Base-by-base conservation (phyloP, 2,797 vertebrate species). In the Scolopax rusticola region DNA sequence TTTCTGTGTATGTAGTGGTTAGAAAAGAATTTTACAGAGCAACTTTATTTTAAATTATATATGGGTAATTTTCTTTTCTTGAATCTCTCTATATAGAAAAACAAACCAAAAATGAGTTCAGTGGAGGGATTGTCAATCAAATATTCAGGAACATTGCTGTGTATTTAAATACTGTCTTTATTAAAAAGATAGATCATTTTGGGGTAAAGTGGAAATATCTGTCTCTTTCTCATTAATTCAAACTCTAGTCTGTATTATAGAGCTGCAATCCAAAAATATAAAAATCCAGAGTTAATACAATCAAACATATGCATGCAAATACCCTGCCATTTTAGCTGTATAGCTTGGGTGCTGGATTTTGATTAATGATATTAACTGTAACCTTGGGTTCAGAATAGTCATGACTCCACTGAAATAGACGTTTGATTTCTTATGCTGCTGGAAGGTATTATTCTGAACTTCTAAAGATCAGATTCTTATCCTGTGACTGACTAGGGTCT, bases 371-470 rank as follows among this genome's bases (percentile, higher is more conserved):
- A 79, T 36, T 91, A 82, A 25, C 33, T 76, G 43, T 79, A 83
- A 88, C 48, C 54, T 88, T 88, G 30, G 13, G 9, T 91, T 95
- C 51, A 90, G 76, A 82, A 59, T 11, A 69, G 54, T 81, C 59
- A 56, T 10, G 36, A 41, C 60, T 93, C 13, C 12, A 27, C 30
- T 82, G 56, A 94, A 90, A 67, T 27, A 33, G n/a, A 23, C 33
- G 76, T 90, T 84, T 84, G n/a, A 90, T 89, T 95, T 84, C 56
- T 82, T 88, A 51, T 30, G 27, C 63, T 90, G 24, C 59, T 94
- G 80, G 50, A 90, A 79, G 70, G 45, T 86, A 79, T 56, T 84
- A 21, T 53, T 91, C 16, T n/a, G 16, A 59, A 67, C 27, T 86
- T 90, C 28, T 53, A 48, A 87, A 84, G 63, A 76, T 94, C 38